Base-by-base conservation (phyloP, 1,140 invertebrate genomes). In the Brachionus calyciflorus region DNA sequence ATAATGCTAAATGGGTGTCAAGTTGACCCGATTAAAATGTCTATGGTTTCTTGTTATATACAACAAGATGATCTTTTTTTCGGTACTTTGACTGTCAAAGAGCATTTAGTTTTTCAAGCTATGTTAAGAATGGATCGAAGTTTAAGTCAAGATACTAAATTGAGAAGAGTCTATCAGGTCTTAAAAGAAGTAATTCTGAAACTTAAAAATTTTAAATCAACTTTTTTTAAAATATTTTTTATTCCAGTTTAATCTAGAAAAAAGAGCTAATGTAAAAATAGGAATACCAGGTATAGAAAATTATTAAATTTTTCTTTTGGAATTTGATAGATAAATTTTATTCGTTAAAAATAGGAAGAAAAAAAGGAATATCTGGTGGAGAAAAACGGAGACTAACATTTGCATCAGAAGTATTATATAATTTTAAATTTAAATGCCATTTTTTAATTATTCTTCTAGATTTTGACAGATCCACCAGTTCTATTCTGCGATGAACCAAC, bases 331-430 rank as follows among this genome's bases (percentile, higher is more conserved):
- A 26, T 28, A 28, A 28, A 28, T 10, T 26, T 28, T n/a, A 17
- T 65, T 28, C 12, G 21, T 65, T 10, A 41, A 24, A 24, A 24
- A 19, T 21, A 65, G 60, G 60, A 44, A 51, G 90, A 57, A 84
- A 93, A 0, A 95, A 95, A 86, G 93, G 94, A 0, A 91, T 98
- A 28, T 97, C 94, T 0, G 94, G 94, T 21, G 95, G 96, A 0
- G 96, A 98, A 86, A 91, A 91, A 87, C 96, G 96, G 84, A 88
- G 95, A 79, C 84, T 99, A 14, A 91, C 94, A 0, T 96, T 98
- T 84, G 95, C 94, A 30, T 92, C 93, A 0, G 95, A 98, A 87
- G 92, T 95, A 46, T 49, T 49, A 0, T 40, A n/a, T 30, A 44
- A 44, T 24, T 24, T n/a, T 2, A 46, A 69, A 30, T 6, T 19